Evolutionary conservation across 2,113 vertebrate genomes (phyloP).

Genomic region (Mustelus asterias): DNA sequence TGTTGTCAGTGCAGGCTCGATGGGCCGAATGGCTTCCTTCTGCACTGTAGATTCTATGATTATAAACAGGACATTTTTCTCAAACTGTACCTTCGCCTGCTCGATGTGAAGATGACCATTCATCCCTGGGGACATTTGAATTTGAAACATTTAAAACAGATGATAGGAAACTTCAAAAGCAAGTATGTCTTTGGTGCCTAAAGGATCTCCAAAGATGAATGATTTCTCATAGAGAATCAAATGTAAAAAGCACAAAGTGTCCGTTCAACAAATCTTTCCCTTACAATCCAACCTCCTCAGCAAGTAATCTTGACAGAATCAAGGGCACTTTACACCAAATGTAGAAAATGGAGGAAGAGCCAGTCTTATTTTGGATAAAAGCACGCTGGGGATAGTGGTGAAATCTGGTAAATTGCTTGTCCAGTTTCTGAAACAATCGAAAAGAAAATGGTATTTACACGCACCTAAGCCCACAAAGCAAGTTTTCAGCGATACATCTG

Average conservation of each 20-base stretch:
- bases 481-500: neutral
- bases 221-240: neutral
- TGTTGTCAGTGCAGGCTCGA: too few relatives aligned
- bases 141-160: neutral
- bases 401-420: neutral
- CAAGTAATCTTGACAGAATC: neutral
- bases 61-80: neutral
- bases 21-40: too few relatives aligned
- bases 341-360: neutral
- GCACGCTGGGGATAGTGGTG: neutral
- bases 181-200: neutral
- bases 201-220: neutral
- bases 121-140: neutral
- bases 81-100: neutral
- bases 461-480: neutral
- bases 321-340: neutral
- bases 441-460: neutral
- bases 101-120: neutral
- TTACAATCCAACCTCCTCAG: neutral
- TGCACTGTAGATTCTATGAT: neutral
- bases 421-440: neutral
- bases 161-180: constrained; percentile 7
- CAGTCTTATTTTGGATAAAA: neutral
- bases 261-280: neutral
- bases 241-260: neutral